Conservation (phyloP, 2,797 vertebrate species). For the Syndactyla subalaris region DNA sequence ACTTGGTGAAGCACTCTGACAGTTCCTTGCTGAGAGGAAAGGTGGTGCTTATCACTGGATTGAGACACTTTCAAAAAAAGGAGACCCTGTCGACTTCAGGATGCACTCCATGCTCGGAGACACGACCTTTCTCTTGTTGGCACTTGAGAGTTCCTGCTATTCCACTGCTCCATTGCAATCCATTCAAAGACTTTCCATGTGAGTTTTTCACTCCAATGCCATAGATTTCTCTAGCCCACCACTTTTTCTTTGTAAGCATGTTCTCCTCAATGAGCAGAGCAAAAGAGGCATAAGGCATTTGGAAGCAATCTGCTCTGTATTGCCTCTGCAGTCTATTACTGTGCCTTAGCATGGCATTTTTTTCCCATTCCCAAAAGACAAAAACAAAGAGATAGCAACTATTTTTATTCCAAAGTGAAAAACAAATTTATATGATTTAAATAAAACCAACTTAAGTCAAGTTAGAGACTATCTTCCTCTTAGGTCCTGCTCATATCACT, state of each 20-base stretch:
- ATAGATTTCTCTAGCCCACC: neutral
- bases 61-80: neutral
- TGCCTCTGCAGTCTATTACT: neutral
- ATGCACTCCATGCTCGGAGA: neutral
- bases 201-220: neutral
- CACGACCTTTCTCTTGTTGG: neutral
- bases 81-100: neutral
- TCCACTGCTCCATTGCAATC: neutral
- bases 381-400: neutral
- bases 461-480: neutral
- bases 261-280: neutral
- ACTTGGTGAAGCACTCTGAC: neutral
- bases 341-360: neutral
- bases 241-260: neutral
- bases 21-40: neutral
- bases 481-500: neutral
- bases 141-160: neutral
- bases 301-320: neutral
- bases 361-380: neutral
- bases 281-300: neutral
- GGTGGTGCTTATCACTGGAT: neutral
- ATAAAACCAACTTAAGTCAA: neutral
- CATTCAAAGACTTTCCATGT: neutral
- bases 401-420: neutral
- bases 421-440: neutral